Evolutionary conservation across 2,113 vertebrate genomes (phyloP), one percentile per base, ranked within the genome.

Genomic region (Percopsis transmontana): DNA sequence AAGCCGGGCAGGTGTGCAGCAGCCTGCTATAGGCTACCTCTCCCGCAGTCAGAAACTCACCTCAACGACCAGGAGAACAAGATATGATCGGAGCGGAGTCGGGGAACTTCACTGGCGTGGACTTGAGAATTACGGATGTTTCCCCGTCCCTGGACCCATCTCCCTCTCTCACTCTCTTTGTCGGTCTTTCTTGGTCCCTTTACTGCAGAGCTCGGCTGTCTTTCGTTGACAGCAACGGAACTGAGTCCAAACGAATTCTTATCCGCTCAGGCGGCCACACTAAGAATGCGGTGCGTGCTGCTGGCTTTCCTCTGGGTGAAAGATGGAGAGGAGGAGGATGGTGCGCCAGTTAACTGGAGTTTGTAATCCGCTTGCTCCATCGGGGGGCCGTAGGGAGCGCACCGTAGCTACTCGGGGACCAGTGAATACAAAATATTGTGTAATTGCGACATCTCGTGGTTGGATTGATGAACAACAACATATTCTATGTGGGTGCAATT

Each of bases 311-410:
- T 89, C 84, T 54, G 77, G 61, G 65, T 71, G 66, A 83, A 70
- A 71, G 82, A 80, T 72, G 70, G 69, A 61, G 76, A 77, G 66
- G 69, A 76, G 72, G 82, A 73, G 77, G 75, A 79, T 66, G 66
- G 76, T 79, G 82, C 83, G 73, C 79, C 81, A 83, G 83, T 89
- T 89, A 81, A 85, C 85, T 70, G 68, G 87, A 91, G 85, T 91
- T 90, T 90, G 79, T 85, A 84, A 89, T 85, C 79, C 82, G 65
- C 72, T 75, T 76, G 75, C 77, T 85, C 79, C 74, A 80, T 44
- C 76, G 14, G 74, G 72, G 74, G 69, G 64, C 14, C 77, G 77
- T 41, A 40, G 72, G 66, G 72, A 66, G 81, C 74, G 77, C 81
- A 21, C 76, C 5, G 51, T 10, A n/a, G 15, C 15, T 60, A 2